Evolutionary conservation across 2,797 vertebrate species (phyloP).

Genomic region (Chloroceryle amazona): DNA sequence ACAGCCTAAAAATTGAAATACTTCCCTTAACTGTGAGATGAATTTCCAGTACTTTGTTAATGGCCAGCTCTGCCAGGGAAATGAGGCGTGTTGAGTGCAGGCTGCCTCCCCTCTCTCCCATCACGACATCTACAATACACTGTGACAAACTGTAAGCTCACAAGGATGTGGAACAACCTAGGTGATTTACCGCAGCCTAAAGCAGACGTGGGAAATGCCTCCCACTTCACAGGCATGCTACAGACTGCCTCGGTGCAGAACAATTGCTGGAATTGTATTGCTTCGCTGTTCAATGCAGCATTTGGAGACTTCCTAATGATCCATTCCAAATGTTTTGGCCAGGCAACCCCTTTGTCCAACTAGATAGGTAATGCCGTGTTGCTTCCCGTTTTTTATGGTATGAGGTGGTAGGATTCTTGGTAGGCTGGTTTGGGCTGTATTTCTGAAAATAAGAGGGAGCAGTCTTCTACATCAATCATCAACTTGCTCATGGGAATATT

Average conservation of each 20-base stretch:
- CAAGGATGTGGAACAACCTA: background rate
- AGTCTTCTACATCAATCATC: background rate
- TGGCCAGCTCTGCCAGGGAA: background rate
- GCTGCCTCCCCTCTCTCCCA: background rate
- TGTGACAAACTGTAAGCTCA: background rate
- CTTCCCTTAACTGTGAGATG: background rate
- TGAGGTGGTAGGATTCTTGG: background rate
- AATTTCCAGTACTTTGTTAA: background rate
- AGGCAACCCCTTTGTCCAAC: background rate
- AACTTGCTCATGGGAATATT: background rate
- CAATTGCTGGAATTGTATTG: slow-evolving; percentile 36
- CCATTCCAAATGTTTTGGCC: slow-evolving; percentile 37
- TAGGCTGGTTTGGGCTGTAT: rapidly evolving
- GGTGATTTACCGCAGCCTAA: slow-evolving; percentile 52
- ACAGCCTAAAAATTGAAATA: background rate
- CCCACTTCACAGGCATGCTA: background rate
- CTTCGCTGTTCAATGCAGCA: background rate
- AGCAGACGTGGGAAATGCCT: slow-evolving; percentile 54
- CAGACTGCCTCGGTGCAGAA: slow-evolving; percentile 2
- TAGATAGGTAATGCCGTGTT: background rate
- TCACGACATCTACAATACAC: background rate
- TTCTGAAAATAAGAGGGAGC: background rate
- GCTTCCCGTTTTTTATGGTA: background rate
- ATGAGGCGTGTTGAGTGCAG: background rate
- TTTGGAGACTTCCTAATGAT: slow-evolving; percentile 45